Percentiles rank a stretch among this genome's conserved stretches.
These are phyloP conservation scores for Drosophila ezoana DNA, from an alignment of 2,888 invertebrate species.

Conservation along the genomic window DNA sequence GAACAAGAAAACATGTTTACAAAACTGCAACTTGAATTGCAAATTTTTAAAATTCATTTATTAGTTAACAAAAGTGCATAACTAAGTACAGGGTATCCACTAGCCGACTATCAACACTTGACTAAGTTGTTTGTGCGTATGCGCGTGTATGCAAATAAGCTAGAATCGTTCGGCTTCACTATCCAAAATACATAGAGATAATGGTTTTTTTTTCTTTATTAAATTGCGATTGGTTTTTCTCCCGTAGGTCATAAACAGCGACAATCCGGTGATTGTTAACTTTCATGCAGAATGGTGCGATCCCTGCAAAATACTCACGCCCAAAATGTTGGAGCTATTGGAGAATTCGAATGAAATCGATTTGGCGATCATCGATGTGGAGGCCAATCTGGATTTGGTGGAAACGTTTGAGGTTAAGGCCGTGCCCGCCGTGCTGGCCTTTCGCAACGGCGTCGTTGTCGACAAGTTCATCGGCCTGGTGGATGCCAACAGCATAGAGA, in stretches of 20 bases:
- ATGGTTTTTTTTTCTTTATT: slow-evolving; percentile 12
- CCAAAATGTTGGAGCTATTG: slow-evolving; percentile 91
- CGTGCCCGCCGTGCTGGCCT: slow-evolving; percentile 90
- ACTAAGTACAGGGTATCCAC: slow-evolving; percentile 24
- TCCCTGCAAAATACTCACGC: slow-evolving; percentile 94
- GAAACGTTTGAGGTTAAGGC: slow-evolving; percentile 93
- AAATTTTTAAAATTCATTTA: not conserved
- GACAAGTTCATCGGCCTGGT: slow-evolving; percentile 96
- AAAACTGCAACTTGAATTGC: not conserved
- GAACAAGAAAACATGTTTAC: too few species aligned
- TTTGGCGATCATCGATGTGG: slow-evolving; percentile 93
- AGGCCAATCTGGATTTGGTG: slow-evolving; percentile 92
- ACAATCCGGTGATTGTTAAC: slow-evolving; percentile 94
- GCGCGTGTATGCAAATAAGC: slow-evolving; percentile 63
- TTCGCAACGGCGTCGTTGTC: slow-evolving; percentile 92
- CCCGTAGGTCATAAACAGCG: slow-evolving; percentile 90
- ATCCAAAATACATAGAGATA: slow-evolving; percentile 12
- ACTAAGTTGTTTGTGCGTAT: not conserved
- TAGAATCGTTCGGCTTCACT: slow-evolving; percentile 17
- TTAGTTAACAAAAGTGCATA: too few species aligned
- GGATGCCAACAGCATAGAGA: slow-evolving; percentile 92
- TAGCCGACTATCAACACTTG: not conserved
- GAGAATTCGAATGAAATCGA: slow-evolving; percentile 90
- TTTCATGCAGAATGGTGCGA: slow-evolving; percentile 97
- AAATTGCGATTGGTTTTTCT: slow-evolving; percentile 20